Base-by-base conservation (phyloP, 2,888 invertebrate species). In the Hecatera dysodea region DNA sequence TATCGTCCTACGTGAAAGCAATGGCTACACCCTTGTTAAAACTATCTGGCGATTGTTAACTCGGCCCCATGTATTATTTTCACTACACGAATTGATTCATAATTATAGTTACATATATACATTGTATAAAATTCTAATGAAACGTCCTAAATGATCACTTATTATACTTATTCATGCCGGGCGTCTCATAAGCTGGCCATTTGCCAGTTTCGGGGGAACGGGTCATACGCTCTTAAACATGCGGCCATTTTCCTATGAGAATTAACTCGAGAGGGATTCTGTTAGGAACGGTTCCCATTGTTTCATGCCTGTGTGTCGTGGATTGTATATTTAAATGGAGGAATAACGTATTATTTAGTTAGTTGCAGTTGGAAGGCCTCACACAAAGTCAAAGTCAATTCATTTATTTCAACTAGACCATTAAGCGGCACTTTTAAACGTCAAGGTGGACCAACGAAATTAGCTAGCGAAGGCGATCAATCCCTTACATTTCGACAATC, bases 221-320 rank as follows among this genome's bases (percentile, higher is more conserved):
- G 78, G 44, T 78, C 60, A 50, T 61, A 44, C 29, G 29, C 24
- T 78, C 61, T 50, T 61, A 39, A 50, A 56, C 62, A 39, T 78
- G 48, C 48, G 8, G 36, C 27, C 29, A 72, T 61, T 71, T 44
- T 56, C 60, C 27, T 70, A 19, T 29, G 46, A 71, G 71, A 70
- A 59, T 53, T 39, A 71, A 60, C 22, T 48, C 8, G 22, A 27
- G 19, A 42, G 22, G 19, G 9, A 33, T 53, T 33, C 39, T 70
- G 27, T 33, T 59, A 27, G 46, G 52, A 17, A 56, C 6, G 6
- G 27, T 11, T 33, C 6, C 8, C 22, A 44, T 12, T 70, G 27
- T 36, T 42, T 74, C 24, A 2, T 42, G 24, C 7, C 9, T 53
- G 15, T 63, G 29, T 24, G 27, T 17, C 29, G 9, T 33, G n/a